These are phyloP conservation scores for Eupithecia vulgata DNA, from an alignment of 2,888 invertebrate species.

Conservation along the genomic window DNA sequence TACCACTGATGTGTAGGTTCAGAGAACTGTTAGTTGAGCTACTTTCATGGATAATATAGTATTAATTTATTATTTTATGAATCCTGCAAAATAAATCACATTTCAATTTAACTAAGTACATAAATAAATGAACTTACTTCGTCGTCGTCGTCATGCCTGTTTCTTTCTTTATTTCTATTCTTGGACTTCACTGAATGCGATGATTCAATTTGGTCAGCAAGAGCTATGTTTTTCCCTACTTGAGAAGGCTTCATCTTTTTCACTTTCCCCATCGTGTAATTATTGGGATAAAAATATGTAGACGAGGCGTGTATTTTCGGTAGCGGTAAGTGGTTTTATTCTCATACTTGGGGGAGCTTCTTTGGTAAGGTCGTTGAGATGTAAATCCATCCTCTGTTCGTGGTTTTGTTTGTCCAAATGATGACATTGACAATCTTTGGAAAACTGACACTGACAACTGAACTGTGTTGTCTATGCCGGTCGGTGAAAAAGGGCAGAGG, in stretches of 20 bases:
- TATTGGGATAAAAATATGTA: background rate
- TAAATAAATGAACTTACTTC: constrained; percentile 79
- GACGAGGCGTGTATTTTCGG: too few relatives aligned
- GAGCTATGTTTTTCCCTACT: constrained; percentile 80
- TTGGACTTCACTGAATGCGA: constrained; percentile 86
- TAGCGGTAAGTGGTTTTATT: too few relatives aligned
- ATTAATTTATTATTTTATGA: too few relatives aligned
- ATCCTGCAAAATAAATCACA: background rate
- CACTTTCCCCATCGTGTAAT: constrained; percentile 88
- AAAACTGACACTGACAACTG: too few relatives aligned
- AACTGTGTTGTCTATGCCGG: too few relatives aligned
- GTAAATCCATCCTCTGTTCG: too few relatives aligned
- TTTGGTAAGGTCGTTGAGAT: too few relatives aligned
- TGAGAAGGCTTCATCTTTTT: constrained; percentile 88
- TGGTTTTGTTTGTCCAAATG: too few relatives aligned
- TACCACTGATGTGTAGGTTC: background rate
- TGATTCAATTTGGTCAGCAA: constrained; percentile 90
- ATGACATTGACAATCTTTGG: too few relatives aligned
- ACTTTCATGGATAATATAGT: background rate
- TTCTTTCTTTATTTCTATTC: constrained; percentile 86
- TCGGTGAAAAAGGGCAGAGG: too few relatives aligned
- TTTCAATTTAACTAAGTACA: background rate
- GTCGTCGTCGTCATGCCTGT: constrained; percentile 89
- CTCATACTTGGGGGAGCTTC: too few relatives aligned
- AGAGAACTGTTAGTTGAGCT: background rate